Base-by-base conservation (phyloP, 2,113 vertebrate genomes). In the Podarcis raffonei region DNA sequence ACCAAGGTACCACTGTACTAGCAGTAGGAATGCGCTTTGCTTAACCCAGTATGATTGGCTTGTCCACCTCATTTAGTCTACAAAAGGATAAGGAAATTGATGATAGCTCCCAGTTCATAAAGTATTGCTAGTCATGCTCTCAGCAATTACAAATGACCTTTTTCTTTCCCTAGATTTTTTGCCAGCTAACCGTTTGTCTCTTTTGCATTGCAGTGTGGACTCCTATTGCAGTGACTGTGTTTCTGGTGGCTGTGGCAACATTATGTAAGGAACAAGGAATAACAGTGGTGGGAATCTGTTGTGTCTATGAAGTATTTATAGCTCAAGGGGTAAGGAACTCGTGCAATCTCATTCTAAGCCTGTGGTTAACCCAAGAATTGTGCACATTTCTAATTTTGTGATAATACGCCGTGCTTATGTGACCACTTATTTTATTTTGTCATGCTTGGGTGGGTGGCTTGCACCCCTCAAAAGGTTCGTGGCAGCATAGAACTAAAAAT, bases 231-330 rank as follows among this genome's bases (percentile, higher is more conserved):
- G 62, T 98, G 93, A 99, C 99, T 0, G 98, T 99, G 23, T 89
- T 98, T 90, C 96, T 99, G 42, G 98, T 99, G 90, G 98, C 98
- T 87, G 96, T 98, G 90, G 99, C 98, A 91, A 99, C 99, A 1
- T 94, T 99, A 4, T 99, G 99, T 93, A 99, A 99, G 94, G 99
- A 99, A 90, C 98, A 99, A 94, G 99, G 98, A 89, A 98, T 99
- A 95, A 99, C 99, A 0, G 99, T 99, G 42, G 97, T 99, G 71
- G 99, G 98, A 69, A 98, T 99, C 96, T 99, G 99, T 95, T 99
- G 98, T 92, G 96, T 99, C 11, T 98, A 99, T 81, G 99, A 99
- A 96, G 98, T 99, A 86, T 99, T 99, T 95, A 96, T 99, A 91
- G 98, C 98, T 84, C 99, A 99, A 95, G 97, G 98, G 98, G 98